Conservation (phyloP, 2,113 vertebrate species). For the Calonectris borealis region DNA sequence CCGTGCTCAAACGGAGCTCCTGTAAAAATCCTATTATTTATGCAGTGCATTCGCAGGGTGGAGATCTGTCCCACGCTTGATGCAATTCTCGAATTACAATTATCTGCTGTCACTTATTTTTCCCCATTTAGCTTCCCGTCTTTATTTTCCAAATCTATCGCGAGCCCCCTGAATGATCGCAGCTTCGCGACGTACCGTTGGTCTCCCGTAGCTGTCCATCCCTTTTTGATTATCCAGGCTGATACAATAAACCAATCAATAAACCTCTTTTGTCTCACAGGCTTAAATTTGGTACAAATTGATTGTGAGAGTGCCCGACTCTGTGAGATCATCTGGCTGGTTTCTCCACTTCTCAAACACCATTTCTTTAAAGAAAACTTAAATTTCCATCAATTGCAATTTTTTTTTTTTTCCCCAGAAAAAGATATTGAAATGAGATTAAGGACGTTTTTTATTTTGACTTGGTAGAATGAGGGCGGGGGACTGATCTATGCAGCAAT, state of each 20-base stretch:
- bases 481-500: neutral
- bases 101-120: neutral
- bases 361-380: neutral
- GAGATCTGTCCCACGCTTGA: neutral
- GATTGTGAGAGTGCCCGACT: neutral
- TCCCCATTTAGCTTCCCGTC: neutral
- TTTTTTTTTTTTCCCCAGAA: accelerated
- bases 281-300: neutral
- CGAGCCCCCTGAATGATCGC: neutral
- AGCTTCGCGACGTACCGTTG: neutral
- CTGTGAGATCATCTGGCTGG: neutral
- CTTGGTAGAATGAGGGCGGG: neutral
- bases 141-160: neutral
- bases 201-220: neutral
- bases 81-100: neutral
- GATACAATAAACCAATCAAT: neutral
- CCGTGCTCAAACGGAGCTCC: neutral
- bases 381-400: neutral
- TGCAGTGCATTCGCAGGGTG: accelerated
- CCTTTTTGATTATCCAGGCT: neutral
- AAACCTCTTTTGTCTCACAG: neutral
- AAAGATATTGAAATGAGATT: accelerated
- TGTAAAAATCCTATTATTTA: neutral
- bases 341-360: neutral
- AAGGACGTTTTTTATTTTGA: neutral